Percentiles rank a stretch among this genome's conserved stretches.
phyloP scores from a whole-genome alignment of 2,888 invertebrate genomes.

The Tipula lateralis region DNA sequence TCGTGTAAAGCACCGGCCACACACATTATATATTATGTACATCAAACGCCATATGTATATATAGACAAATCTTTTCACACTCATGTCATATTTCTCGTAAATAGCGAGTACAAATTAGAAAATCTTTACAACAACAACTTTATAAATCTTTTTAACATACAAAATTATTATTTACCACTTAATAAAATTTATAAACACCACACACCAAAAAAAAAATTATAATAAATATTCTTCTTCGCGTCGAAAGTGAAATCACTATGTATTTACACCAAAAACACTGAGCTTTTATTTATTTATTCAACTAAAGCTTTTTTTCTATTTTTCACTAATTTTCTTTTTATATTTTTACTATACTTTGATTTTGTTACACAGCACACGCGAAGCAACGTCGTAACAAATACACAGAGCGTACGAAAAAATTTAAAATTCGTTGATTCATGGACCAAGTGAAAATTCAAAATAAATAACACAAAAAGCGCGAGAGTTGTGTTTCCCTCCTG shows the following conservation, averaged over 20 bases:
- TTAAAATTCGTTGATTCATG: slow-evolving; percentile 7
- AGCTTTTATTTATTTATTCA: neutral
- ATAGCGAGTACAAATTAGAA: neutral
- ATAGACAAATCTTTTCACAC: neutral
- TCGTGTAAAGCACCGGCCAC: neutral
- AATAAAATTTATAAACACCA: neutral
- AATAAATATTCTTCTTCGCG: neutral
- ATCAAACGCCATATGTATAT: neutral
- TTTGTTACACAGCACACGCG: neutral
- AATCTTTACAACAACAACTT: neutral
- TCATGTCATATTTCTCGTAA: neutral
- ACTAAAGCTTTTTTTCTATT: neutral
- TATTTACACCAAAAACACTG: neutral
- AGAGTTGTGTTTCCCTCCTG: neutral
- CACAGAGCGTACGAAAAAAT: neutral
- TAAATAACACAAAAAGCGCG: neutral
- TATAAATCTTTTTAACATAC: neutral
- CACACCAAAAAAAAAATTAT: neutral
- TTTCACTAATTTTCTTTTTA: neutral
- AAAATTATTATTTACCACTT: slow-evolving; percentile 7
- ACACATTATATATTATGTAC: neutral
- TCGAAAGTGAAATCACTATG: neutral
- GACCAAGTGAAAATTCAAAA: slow-evolving; percentile 19
- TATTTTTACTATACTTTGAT: neutral
- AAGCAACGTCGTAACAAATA: neutral